Base-by-base conservation (phyloP, 1,140 invertebrate species). In the Lepidurus apus region DNA sequence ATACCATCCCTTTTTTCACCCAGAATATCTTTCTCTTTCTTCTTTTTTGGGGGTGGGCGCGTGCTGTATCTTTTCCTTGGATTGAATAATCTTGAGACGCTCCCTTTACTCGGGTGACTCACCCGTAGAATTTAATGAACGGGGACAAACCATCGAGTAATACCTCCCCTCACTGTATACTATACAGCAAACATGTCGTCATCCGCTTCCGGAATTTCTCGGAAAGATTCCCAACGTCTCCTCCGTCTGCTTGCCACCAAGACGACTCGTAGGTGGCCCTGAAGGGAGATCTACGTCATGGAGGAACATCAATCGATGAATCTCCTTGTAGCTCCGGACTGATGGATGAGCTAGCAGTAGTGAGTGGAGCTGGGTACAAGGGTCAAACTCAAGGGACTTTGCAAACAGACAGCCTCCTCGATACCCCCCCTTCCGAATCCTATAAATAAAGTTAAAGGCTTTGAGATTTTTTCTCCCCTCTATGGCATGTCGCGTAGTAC, bases 301-400 rank as follows among this genome's bases (percentile, higher is more conserved):
- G 53, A 7, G 53, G 6, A 65, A 65, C 21, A 65, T 65, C 53
- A 65, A 65, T 65, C 53, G 53, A 65, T 65, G 53, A 65, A 65
- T 65, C n/a, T 21, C 53, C 21, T 13, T 65, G 53, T 5, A 65
- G 4, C 21, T 21, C 21, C 6, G 53, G 53, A 7, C 53, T 65
- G 53, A 65, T 65, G 21, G 53, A 65, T 65, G 53, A 65, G 53
- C 21, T 65, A 1, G 53, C 53, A 65, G 8, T 65, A 9, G 53
- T 65, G 53, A 65, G 53, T 65, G 21, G 53, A n/a, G 17, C 17
- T n/a, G 53, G 53, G 34, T 34, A 34, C 34, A 65, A 65, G 53
- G 53, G 9, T 21, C 9, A 47, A 47, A 17, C 8, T 21, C 53
- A 0, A 65, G 10, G 17, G 53, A 65, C 53, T 7, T n/a, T 7